Base-by-base conservation (phyloP, 64 coral and sea anemone species). In the Actinia equina region DNA sequence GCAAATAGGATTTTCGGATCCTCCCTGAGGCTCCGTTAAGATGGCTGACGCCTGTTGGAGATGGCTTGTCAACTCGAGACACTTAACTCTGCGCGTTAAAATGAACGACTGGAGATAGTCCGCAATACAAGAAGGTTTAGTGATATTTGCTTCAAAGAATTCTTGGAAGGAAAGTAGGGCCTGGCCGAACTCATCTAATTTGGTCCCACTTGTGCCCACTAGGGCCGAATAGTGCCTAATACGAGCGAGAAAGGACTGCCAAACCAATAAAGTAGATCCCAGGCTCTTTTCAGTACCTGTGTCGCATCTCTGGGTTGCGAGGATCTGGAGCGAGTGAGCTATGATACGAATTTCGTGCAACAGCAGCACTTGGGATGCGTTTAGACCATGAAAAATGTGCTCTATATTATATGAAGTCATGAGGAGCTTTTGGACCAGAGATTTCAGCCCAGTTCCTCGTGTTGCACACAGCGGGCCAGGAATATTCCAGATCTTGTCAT, bases 81-180 rank as follows among this genome's bases (percentile, higher is more conserved):
- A 82, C 52, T 60, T 84, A 16, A 91, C 81, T 22, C 85, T 65
- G 37, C 94, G 88, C 16, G 52, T 86, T 18, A 92, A 59, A 43
- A 93, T 89, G 18, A 99, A 78, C 23, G 89, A 90, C 25, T 95
- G 93, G 51, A 95, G 52, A 54, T 95, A 90, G 45, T 99, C 91
- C 22, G 91, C 83, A 19, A 99, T 89, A 23, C 80, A 91, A 1
- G 79, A 90, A 20, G 97, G 94, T 20, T 99, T 99, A 15, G 97
- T 99, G 51, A 99, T 92, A 41, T 99, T 99, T 6, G 93, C 94
- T 67, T 99, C 97, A 59, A 99, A 95, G 71, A 99, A 99, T 43
- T 89, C 65, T 44, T 89, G 89, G 76, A 99, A 99, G 0, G 90
- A 95, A 12, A 89, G 65, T n/a, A 99, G 76, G 18, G 93, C 88